A percentile compares a stretch with the other conserved stretches of the same genome.
phyloP scores from a whole-genome alignment of 2,888 invertebrate genomes.

The Leptogaster cylindrica region DNA sequence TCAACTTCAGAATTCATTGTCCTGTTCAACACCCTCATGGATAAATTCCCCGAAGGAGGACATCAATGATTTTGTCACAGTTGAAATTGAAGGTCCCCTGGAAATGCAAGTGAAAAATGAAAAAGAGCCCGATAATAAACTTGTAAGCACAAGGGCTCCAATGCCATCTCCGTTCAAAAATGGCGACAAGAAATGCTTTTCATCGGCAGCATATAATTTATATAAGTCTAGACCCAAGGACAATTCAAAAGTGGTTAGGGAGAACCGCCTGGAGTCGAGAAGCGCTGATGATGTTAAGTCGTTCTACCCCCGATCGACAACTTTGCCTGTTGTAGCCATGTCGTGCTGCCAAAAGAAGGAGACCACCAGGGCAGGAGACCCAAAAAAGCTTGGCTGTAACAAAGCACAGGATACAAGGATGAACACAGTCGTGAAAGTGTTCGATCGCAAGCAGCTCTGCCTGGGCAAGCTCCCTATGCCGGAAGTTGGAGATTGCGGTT shows the following conservation, averaged over 20 bases:
- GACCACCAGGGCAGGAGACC: not conserved
- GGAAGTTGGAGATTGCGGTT: slow-evolving; percentile 20
- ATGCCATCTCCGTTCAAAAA: not conserved
- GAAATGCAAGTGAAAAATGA: not conserved
- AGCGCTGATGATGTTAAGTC: not conserved
- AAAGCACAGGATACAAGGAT: not conserved
- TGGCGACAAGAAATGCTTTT: not conserved
- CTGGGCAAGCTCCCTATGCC: not conserved
- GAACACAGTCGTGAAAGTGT: slow-evolving; percentile 16
- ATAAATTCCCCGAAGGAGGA: too few species aligned
- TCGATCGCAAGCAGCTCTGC: not conserved
- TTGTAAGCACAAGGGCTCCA: too few species aligned
- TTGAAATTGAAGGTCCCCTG: not conserved
- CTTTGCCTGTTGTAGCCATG: too few species aligned
- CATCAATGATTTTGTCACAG: too few species aligned
- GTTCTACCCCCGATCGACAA: too few species aligned
- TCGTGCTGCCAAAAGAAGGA: too few species aligned
- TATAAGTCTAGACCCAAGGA: too few species aligned
- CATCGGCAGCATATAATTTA: not conserved
- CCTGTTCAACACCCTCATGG: too few species aligned
- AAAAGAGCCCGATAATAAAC: too few species aligned
- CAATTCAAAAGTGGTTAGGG: too few species aligned
- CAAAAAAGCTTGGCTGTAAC: not conserved
- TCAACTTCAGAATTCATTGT: not conserved
- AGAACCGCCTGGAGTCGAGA: not conserved